Evolutionary conservation across 2,113 vertebrate species (phyloP).

Genomic region (Tautogolabrus adspersus): DNA sequence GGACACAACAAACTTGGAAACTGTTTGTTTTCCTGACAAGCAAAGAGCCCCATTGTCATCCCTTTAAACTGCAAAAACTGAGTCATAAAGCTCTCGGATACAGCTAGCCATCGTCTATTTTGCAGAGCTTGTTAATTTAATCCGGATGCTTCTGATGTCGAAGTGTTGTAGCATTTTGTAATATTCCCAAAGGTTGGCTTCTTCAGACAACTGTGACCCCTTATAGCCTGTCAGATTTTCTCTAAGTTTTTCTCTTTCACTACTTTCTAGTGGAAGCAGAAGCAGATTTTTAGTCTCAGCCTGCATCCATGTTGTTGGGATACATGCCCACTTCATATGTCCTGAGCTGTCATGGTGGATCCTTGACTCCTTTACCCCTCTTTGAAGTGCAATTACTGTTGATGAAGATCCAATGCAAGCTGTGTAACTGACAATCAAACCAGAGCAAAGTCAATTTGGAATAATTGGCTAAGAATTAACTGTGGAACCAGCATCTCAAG

Average conservation of each 20-base stretch:
- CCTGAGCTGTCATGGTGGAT: constrained; percentile 51
- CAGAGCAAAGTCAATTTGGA: constrained; percentile 51
- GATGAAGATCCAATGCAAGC: constrained; percentile 67
- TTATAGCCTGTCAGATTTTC: constrained; percentile 51
- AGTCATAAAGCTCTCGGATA: constrained; percentile 34
- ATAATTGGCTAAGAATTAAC: constrained; percentile 58
- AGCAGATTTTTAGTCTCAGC: constrained; percentile 45
- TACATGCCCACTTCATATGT: constrained; percentile 48
- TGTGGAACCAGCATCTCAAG: constrained; percentile 51
- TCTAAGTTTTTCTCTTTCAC: too few species aligned
- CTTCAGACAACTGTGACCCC: constrained; percentile 23
- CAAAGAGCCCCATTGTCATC: constrained; percentile 30
- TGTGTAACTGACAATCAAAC: constrained; percentile 60
- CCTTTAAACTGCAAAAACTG: constrained; percentile 42
- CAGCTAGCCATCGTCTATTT: constrained; percentile 19
- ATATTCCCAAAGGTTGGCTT: constrained; percentile 40
- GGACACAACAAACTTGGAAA: constrained; percentile 53
- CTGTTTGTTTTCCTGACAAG: constrained; percentile 34
- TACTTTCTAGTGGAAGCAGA: not conserved
- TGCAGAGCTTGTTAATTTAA: constrained; percentile 25
- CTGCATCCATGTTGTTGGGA: constrained; percentile 21
- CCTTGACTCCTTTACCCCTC: constrained; percentile 43
- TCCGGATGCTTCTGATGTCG: constrained; percentile 45
- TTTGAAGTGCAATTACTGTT: constrained; percentile 64
- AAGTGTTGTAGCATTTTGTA: constrained; percentile 42